Evolutionary conservation across 2,888 invertebrate genomes (phyloP).

Genomic region (Arrhopalites spinosus): DNA sequence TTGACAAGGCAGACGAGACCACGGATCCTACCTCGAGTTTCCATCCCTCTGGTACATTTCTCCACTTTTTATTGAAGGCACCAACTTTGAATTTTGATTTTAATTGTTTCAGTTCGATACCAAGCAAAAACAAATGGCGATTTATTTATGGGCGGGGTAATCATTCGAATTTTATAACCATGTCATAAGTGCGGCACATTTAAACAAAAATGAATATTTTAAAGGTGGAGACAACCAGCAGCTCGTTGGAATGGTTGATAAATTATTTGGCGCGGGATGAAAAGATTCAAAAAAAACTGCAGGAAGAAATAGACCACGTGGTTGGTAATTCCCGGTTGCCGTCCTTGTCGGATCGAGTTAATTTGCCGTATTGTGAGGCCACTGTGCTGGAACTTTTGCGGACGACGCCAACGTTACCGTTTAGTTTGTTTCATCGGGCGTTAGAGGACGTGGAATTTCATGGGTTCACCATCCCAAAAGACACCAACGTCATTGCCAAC

Average conservation of each 20-base stretch:
- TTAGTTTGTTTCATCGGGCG: neutral
- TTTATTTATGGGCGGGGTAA: too few species aligned
- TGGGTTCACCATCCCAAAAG: neutral
- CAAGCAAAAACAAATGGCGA: neutral
- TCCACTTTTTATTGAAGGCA: neutral
- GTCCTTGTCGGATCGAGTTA: neutral
- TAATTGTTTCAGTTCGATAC: neutral
- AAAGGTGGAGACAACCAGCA: neutral
- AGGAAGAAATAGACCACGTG: neutral
- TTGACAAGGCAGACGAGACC: neutral
- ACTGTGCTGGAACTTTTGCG: slow-evolving; percentile 2
- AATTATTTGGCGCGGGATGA: neutral
- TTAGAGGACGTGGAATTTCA: neutral
- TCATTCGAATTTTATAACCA: too few species aligned
- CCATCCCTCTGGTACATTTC: neutral
- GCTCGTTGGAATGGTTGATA: neutral
- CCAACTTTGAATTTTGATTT: neutral
- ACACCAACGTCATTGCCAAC: neutral
- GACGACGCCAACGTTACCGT: neutral
- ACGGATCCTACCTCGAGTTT: neutral
- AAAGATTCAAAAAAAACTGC: neutral
- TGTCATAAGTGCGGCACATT: too few species aligned
- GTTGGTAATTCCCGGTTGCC: neutral
- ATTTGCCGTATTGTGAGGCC: neutral
- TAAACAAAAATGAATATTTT: neutral